phyloP scores from a whole-genome alignment of 2,113 vertebrate species.

The Pavo muticus region DNA sequence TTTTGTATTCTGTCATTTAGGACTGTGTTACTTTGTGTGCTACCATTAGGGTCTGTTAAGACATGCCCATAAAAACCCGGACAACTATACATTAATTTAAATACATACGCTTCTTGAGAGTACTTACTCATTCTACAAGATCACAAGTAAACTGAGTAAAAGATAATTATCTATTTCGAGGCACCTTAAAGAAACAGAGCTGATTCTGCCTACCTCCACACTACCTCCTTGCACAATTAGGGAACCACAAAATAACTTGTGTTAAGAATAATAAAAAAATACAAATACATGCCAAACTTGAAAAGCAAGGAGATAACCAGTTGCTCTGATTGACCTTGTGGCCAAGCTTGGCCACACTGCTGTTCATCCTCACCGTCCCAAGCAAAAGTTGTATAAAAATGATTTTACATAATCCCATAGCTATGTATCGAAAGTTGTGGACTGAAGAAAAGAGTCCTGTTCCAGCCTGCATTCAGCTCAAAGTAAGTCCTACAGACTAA shows the following conservation, averaged over 20 bases:
- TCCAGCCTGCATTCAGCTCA: neutral
- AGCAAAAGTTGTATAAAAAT: neutral
- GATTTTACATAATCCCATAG: neutral
- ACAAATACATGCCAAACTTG: neutral
- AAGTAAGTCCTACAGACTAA: neutral
- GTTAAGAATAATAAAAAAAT: neutral
- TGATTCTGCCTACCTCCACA: fast-evolving
- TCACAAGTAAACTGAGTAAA: neutral
- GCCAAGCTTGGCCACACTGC: neutral
- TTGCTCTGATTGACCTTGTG: fast-evolving
- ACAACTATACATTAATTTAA: neutral
- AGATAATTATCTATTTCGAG: fast-evolving
- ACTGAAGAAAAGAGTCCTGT: neutral
- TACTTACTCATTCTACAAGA: neutral
- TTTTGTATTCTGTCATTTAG: neutral
- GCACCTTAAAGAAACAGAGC: neutral
- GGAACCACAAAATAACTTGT: neutral
- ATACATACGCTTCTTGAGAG: neutral
- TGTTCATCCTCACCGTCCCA: neutral
- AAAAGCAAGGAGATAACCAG: neutral
- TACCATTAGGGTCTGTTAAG: neutral
- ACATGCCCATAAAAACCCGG: neutral
- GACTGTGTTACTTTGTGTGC: neutral
- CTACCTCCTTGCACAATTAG: neutral
- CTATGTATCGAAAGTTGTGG: neutral